Base-by-base conservation (phyloP, 2,888 invertebrate species). In the Pyrochroa serraticornis region DNA sequence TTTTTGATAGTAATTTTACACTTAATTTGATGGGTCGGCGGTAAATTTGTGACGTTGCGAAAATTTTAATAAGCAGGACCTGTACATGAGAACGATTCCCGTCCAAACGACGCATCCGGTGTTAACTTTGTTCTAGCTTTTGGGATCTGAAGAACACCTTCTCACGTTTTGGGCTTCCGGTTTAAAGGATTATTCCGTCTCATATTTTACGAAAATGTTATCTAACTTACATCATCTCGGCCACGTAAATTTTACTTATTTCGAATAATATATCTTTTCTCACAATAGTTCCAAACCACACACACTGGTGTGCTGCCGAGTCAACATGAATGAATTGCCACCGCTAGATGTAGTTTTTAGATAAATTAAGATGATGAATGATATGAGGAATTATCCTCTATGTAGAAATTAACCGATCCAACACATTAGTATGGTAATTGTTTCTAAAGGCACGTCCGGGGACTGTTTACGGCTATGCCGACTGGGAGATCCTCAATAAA, bases 111-210 rank as follows among this genome's bases (percentile, higher is more conserved):
- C 22, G 22, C 22, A 22, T 22, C 22, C 22, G 22, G 22, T 22
- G 22, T 22, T 22, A 22, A 22, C 22, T 53, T 58, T 52, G 55
- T 49, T 48, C 58, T 56, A 22, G 22, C 22, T 22, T 22, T 22
- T 22, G 22, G 22, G 22, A 22, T 22, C 22, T 22, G 36, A 63
- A 58, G 62, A 64, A 65, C 64, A 64, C 63, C 63, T 68, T 68
- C 68, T 68, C 66, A 67, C 68, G 66, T 68, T 63, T 51, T 44
- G 58, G 49, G 62, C 64, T 71, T 71, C 71, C 71, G 71, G 71
- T 71, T 69, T 67, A 64, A 65, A 64, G 65, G 62, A 63, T 62
- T 67, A 67, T 58, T 60, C 58, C 57, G 62, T 53, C 63, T 58
- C 60, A 52, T 66, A 66, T 65, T 66, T 65, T 63, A 67, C 53